phyloP scores from a whole-genome alignment of 2,888 invertebrate species.

The Campaea margaritaria region DNA sequence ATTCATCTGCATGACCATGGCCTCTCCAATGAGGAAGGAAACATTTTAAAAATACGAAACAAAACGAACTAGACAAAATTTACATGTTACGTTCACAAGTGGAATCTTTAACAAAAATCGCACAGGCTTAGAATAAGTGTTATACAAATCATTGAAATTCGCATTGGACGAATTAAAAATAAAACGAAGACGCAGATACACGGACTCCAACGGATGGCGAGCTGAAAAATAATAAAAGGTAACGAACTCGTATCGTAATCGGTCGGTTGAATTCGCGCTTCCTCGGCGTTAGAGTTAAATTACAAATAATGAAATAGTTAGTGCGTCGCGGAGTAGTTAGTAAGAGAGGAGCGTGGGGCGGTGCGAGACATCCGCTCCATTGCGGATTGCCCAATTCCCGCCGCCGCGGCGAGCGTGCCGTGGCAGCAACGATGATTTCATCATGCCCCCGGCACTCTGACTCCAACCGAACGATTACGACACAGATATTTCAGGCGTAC shows the following conservation, averaged over 20 bases:
- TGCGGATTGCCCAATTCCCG: constrained; percentile 79
- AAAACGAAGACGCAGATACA: constrained; percentile 35
- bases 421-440: constrained; percentile 69
- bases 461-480: constrained; percentile 69
- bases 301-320: constrained; percentile 46
- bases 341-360: constrained; percentile 45
- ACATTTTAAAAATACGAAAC: neutral
- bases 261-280: constrained; percentile 61
- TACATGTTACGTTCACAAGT: neutral
- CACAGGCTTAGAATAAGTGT: constrained; percentile 18
- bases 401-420: constrained; percentile 57
- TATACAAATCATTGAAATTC: constrained; percentile 44
- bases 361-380: constrained; percentile 65
- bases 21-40: too few species aligned
- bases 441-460: constrained; percentile 69
- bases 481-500: constrained; percentile 59
- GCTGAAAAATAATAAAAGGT: constrained; percentile 61
- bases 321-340: constrained; percentile 45
- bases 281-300: constrained; percentile 62
- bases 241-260: constrained; percentile 59
- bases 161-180: constrained; percentile 49
- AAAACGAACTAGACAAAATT: neutral
- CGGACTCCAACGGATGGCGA: constrained; percentile 35
- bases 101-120: constrained; percentile 22
- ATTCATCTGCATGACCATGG: too few species aligned